Base-by-base conservation (phyloP, 2,888 invertebrate species). In the Polylopha cassiicola region DNA sequence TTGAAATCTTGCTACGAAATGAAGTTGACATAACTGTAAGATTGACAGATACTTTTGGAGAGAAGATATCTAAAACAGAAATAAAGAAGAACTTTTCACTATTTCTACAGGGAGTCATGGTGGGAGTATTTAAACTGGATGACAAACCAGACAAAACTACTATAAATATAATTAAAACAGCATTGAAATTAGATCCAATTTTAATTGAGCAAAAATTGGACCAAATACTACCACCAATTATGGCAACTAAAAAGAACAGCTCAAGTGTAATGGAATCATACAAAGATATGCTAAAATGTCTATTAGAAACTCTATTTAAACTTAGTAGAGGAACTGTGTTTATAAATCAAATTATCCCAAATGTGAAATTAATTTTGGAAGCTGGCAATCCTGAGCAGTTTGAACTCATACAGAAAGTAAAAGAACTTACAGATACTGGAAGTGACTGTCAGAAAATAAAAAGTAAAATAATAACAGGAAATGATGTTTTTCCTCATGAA, bases 221-320 rank as follows among this genome's bases (percentile, higher is more conserved):
- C 13, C 43, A 57, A 39, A 76, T 86, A 28, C 32, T 86, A 32
- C 78, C 86, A 5, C 57, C 69, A 3, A 60, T 86, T 4, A 79
- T 86, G 75, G 56, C 68, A 1, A 51, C 61, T 1, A 78, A 74
- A 42, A 82, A 84, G 54, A 70, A 55, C 37, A 68, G 45, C 31
- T 8, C 50, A 1, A 69, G 32, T 33, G 43, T 65, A 2, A 38
- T 53, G 7, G 63, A 71, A 44, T 49, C 60, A 0, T 85, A 84
- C 26, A 65, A 44, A 44, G 71, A 79, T 33, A 79, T 71, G 55
- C 45, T 85, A 4, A 81, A 78, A 46, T 76, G 61, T 30, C 55
- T 86, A 11, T 21, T 85, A n/a, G 75, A 82, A 58, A 77, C 67
- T 13, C 46, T 80, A 9, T 86, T 81, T 41, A 86, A 86, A 66